phyloP scores from a whole-genome alignment of 2,888 invertebrate genomes.

The Tenthredo notha region DNA sequence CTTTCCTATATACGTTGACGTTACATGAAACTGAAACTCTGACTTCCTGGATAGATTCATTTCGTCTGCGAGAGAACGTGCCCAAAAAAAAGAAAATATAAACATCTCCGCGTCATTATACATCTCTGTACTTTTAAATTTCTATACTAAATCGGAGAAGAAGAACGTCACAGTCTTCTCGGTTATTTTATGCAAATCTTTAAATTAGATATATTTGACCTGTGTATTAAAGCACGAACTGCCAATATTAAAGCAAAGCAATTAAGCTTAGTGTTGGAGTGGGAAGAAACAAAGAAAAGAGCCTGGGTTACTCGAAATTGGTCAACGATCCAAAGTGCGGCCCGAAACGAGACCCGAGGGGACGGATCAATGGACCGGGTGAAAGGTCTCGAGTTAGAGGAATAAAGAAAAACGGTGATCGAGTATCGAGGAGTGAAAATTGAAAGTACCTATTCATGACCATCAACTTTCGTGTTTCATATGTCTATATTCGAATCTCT shows the following conservation, averaged over 20 bases:
- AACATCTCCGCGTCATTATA: not conserved
- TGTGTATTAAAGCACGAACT: not conserved
- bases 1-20: not conserved
- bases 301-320: slow-evolving; percentile 36
- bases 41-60: slow-evolving; percentile 9
- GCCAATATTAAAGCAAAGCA: slow-evolving; percentile 23
- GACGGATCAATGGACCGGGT: slow-evolving; percentile 39
- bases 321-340: slow-evolving; percentile 36
- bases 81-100: too few relatives aligned
- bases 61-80: not conserved
- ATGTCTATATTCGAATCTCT: not conserved
- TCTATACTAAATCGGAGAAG: not conserved
- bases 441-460: slow-evolving; percentile 11
- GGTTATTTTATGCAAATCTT: not conserved
- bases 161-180: not conserved
- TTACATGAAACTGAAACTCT: slow-evolving; percentile 10
- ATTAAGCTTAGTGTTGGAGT: not conserved
- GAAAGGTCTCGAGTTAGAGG: slow-evolving; percentile 27
- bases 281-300: slow-evolving; percentile 36
- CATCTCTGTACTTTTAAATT: not conserved
- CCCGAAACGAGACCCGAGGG: slow-evolving; percentile 41
- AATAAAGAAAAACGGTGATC: slow-evolving; percentile 40
- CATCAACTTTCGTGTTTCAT: not conserved
- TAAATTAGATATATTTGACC: not conserved
- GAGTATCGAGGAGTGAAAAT: slow-evolving; percentile 46